Percentiles rank a stretch among this genome's conserved stretches.
Conservation (phyloP, 92 coral and sea anemone genomes). For the Muricea muricata region DNA sequence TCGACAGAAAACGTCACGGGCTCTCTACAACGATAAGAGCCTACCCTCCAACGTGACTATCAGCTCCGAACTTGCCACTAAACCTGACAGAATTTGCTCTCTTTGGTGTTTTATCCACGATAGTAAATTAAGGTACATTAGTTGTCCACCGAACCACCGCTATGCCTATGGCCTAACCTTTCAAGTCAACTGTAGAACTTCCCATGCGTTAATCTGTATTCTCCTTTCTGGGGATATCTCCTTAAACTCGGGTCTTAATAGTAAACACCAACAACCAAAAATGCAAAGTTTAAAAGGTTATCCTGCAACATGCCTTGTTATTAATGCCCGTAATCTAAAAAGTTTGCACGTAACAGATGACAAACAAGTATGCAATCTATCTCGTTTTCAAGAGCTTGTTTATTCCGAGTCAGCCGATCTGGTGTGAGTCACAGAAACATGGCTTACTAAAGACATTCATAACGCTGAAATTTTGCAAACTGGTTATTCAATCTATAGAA, state of each 20-base stretch:
- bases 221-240: too few relatives aligned
- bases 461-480: conserved; percentile 43
- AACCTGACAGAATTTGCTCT: too few relatives aligned
- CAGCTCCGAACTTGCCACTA: too few relatives aligned
- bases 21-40: too few relatives aligned
- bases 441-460: conserved; percentile 46
- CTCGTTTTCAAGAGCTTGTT: conserved; percentile 23
- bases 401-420: conserved; percentile 46
- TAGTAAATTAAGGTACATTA: not conserved
- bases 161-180: conserved; percentile 27
- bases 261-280: too few relatives aligned
- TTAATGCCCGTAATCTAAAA: too few relatives aligned
- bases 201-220: not conserved
- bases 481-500: too few relatives aligned
- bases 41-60: not conserved
- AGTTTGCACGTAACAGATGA: conserved; percentile 38
- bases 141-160: conserved; percentile 38
- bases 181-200: conserved; percentile 10
- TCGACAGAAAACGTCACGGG: too few relatives aligned
- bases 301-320: too few relatives aligned
- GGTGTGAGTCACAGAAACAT: conserved; percentile 64
- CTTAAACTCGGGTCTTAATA: too few relatives aligned
- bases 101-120: too few relatives aligned
- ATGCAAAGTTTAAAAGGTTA: not conserved
- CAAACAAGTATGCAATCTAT: conserved; percentile 48